Conservation (phyloP, 2,113 vertebrate genomes). For the Herpetotheres cachinnans region DNA sequence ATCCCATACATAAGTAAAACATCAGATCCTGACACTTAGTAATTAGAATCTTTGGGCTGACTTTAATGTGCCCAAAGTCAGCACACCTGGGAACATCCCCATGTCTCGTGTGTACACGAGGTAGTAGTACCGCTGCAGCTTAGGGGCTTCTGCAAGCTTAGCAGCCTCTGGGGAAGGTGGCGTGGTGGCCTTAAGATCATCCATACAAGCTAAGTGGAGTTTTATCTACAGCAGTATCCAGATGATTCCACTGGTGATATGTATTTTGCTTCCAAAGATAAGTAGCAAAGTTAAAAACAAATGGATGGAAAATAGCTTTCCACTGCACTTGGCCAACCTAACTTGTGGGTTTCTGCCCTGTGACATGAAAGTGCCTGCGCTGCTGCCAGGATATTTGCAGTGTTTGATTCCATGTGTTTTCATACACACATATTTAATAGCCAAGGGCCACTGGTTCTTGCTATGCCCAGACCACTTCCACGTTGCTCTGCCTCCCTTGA, state of each 20-base stretch:
- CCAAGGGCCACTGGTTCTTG: neutral
- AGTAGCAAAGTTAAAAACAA: neutral
- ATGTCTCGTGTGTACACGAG: accelerated
- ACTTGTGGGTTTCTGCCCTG: neutral
- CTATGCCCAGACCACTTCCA: neutral
- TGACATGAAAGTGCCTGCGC: neutral
- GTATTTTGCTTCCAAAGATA: neutral
- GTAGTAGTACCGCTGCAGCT: neutral
- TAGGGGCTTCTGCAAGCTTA: neutral
- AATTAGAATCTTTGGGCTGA: neutral
- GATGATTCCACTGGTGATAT: neutral
- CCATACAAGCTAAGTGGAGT: neutral
- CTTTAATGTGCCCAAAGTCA: neutral
- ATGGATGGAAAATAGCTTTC: neutral
- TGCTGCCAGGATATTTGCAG: neutral
- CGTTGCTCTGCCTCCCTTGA: neutral
- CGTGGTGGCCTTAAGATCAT: neutral
- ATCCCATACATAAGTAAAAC: neutral
- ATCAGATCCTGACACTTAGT: neutral
- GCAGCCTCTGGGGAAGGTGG: neutral
- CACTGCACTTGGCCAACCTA: accelerated
- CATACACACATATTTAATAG: neutral
- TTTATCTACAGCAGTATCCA: neutral
- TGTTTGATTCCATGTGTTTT: neutral
- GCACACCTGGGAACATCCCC: neutral